Base-by-base conservation (phyloP, 2,797 vertebrate species). In the Spinus olivaceus region DNA sequence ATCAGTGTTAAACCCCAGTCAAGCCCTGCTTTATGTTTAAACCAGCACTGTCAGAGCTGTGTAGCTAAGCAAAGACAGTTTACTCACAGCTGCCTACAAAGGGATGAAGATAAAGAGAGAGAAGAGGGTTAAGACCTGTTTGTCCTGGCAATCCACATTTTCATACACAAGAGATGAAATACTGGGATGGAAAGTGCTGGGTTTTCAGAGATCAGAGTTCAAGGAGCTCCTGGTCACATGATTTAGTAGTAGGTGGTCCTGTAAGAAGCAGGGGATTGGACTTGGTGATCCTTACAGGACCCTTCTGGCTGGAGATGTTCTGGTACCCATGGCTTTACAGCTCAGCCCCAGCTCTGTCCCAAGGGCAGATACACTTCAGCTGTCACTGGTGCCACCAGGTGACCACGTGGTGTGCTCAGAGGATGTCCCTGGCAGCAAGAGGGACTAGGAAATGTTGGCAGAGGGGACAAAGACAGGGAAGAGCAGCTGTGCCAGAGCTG, bases 71-170 rank as follows among this genome's bases (percentile, higher is more conserved):
- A 65, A 63, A 80, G 35, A 80, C 41, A 67, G 65, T 73, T 77
- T 65, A 33, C 63, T 77, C 47, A 4, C 39, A 78, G 76, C 20
- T 90, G 69, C 57, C 66, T 44, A n/a, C 0, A 2, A 73, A 71
- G 15, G 42, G 39, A 77, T 67, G 39, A 78, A 42, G 32, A 63
- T 71, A 59, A 60, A 28, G 33, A 63, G 42, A 53, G 9, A n/a
- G 57, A 65, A 67, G 66, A 56, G 14, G 42, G 12, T 12, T 17
- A 73, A 74, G n/a, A 57, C 20, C 14, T 0, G 0, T 23, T 50
- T 39, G 5, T 50, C 84, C 41, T 49, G 65, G 49, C 54, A 53
- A 70, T 9, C 15, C 17, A 18, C 14, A 6, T 76, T 67, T 60
- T 41, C 51, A 39, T 2, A 50, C 11, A 6, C 16, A 20, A 20